phyloP scores from a whole-genome alignment of 2,797 vertebrate genomes.

The Lutra lutra region DNA sequence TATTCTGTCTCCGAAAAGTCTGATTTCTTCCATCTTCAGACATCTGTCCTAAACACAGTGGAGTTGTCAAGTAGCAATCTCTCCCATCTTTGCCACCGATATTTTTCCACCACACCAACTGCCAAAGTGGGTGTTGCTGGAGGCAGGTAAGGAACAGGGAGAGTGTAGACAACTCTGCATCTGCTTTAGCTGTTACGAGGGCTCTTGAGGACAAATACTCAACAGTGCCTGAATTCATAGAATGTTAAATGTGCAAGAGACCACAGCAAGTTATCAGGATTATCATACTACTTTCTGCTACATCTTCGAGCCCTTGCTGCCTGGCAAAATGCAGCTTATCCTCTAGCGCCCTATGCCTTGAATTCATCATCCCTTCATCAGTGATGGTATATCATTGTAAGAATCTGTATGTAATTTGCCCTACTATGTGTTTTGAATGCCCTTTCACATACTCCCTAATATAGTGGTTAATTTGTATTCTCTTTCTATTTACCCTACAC shows the following conservation, averaged over 20 bases:
- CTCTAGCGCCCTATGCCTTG: not conserved
- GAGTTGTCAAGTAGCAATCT: not conserved
- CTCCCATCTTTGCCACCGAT: conserved; percentile 50
- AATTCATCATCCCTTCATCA: conserved; percentile 4
- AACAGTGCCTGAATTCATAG: conserved; percentile 26
- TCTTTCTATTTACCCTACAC: conserved; percentile 43
- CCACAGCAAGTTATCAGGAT: not conserved
- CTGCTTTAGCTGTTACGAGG: not conserved
- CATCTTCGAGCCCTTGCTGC: not conserved
- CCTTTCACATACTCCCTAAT: conserved; percentile 12
- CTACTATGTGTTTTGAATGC: not conserved
- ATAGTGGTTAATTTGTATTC: not conserved
- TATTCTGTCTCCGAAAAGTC: conserved; percentile 49
- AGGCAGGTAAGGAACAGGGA: conserved; percentile 26
- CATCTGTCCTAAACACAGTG: conserved; percentile 46
- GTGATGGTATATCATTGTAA: not conserved
- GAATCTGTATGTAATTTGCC: conserved; percentile 4
- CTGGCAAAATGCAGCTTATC: conserved; percentile 26
- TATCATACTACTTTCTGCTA: not conserved
- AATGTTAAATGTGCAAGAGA: conserved; percentile 49
- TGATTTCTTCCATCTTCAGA: conserved; percentile 50
- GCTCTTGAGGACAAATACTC: conserved; percentile 45
- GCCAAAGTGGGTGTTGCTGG: not conserved
- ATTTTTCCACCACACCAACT: not conserved
- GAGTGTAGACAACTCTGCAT: conserved; percentile 41